Base-by-base conservation (phyloP, 2,888 invertebrate species). In the Chloroclystis v-ata region DNA sequence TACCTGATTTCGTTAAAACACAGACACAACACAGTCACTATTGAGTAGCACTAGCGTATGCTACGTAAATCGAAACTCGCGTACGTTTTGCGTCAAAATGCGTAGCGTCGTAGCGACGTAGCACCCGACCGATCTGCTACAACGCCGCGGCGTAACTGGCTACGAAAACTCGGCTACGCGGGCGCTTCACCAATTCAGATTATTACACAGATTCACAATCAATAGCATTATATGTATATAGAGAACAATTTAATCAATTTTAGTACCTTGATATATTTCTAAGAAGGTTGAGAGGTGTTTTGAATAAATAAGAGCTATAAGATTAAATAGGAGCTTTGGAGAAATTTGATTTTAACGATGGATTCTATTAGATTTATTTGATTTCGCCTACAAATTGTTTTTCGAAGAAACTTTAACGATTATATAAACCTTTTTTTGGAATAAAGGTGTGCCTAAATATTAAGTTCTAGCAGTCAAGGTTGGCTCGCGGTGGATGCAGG, bases 161-260 rank as follows among this genome's bases (percentile, higher is more conserved):
- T 78, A 81, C 80, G 77, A 66, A 78, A 78, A 81, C 80, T 76
- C 67, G 75, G 70, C 77, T 78, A 79, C 80, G 78, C 70, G 69
- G 59, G 72, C 70, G 76, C 72, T 80, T 74, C 75, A 71, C 75
- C 75, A 72, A 67, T 78, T 77, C 69, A 75, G 77, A 81, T 77
- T 79, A 78, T 75, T 76, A 71, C 69, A 76, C 72, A 70, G 71
- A 80, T 85, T 71, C 58, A 74, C 72, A 82, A 83, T 83, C 81
- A 75, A 83, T 83, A 82, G 69, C 66, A 69, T 73, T 70, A 65
- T 60, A 67, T 71, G 67, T 62, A 59, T 46, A 48, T 45, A 51
- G 39, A 41, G 37, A 40, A 42, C 38, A 48, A 47, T 57, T 35
- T 20, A 20, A 35, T 35, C 16, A 35, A 24, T 35, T 24, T 24